These are phyloP conservation scores for Microctenopoma steveboyesi DNA, from an alignment of 2,797 vertebrate species.

Conservation along the genomic window DNA sequence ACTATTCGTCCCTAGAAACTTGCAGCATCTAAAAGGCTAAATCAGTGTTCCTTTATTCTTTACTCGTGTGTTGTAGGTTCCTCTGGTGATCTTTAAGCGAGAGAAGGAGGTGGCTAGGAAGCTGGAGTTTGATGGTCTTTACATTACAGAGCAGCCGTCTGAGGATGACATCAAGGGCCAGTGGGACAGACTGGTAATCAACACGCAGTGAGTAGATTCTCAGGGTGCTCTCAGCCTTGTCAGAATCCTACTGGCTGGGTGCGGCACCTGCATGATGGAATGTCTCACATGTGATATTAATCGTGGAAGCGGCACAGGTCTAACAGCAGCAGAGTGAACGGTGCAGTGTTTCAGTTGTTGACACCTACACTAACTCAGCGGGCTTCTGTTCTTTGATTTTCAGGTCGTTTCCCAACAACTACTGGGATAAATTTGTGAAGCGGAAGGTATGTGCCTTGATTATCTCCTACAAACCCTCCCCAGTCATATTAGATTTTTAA, in stretches of 20 bases:
- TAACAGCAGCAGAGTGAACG: too few species aligned
- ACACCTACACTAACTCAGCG: not conserved
- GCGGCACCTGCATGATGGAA: not conserved
- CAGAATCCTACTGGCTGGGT: too few species aligned
- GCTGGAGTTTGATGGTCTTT: conserved; percentile 93
- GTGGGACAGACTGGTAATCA: conserved; percentile 94
- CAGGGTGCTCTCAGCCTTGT: not conserved
- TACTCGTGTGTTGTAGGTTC: conserved; percentile 80
- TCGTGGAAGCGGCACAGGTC: not conserved
- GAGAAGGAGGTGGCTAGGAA: conserved; percentile 95
- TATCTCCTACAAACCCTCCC: not conserved
- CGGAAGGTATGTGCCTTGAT: conserved; percentile 87
- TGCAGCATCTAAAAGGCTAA: too few species aligned
- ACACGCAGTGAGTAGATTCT: conserved; percentile 88
- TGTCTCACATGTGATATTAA: not conserved
- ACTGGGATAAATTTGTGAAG: conserved; percentile 99
- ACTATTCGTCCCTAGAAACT: too few species aligned
- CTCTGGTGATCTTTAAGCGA: conserved; percentile 93
- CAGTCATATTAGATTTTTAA: not conserved
- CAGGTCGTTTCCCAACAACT: conserved; percentile 97
- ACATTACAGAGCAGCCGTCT: conserved; percentile 93
- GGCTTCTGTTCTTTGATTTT: conserved; percentile 52
- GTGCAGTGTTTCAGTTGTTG: not conserved
- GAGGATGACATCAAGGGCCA: conserved; percentile 96
- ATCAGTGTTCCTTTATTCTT: not conserved